Evolutionary conservation across 2,888 invertebrate species (phyloP).

Genomic region (Neria commutata): DNA sequence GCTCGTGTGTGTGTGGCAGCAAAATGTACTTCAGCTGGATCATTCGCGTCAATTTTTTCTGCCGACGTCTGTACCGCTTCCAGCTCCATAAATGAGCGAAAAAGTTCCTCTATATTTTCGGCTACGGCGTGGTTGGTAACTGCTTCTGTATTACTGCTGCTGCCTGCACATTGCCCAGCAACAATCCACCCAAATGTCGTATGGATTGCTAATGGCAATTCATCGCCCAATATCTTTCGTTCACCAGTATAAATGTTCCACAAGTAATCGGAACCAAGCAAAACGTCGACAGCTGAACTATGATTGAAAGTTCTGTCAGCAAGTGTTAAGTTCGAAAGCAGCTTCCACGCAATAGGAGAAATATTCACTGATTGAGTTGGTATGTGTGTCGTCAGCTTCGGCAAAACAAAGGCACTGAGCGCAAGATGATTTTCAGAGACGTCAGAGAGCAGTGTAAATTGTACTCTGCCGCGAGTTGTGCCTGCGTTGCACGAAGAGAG

Average conservation of each 20-base stretch:
- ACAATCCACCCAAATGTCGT: slow-evolving; percentile 7
- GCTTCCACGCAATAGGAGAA: not conserved
- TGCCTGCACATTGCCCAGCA: not conserved
- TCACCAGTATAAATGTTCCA: too few relatives aligned
- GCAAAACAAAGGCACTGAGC: not conserved
- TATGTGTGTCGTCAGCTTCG: not conserved
- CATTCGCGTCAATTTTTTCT: not conserved
- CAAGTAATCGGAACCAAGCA: slow-evolving; percentile 8
- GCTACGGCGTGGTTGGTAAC: not conserved
- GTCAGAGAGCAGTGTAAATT: not conserved
- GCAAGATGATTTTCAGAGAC: not conserved
- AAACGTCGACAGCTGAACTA: slow-evolving; percentile 6
- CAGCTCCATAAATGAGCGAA: not conserved
- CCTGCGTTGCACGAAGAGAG: slow-evolving; percentile 1
- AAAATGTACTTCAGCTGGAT: not conserved
- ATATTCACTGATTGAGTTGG: not conserved
- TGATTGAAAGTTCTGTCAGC: slow-evolving; percentile 7
- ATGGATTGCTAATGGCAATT: not conserved
- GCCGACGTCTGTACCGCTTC: not conserved
- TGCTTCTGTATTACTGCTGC: not conserved
- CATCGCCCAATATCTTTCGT: not conserved
- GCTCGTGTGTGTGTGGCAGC: too few relatives aligned
- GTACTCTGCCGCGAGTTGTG: slow-evolving; percentile 5
- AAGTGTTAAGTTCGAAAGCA: not conserved
- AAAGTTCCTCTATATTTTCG: not conserved